Base-by-base conservation (phyloP, 2,797 vertebrate species). In the Holocentrus rufus region DNA sequence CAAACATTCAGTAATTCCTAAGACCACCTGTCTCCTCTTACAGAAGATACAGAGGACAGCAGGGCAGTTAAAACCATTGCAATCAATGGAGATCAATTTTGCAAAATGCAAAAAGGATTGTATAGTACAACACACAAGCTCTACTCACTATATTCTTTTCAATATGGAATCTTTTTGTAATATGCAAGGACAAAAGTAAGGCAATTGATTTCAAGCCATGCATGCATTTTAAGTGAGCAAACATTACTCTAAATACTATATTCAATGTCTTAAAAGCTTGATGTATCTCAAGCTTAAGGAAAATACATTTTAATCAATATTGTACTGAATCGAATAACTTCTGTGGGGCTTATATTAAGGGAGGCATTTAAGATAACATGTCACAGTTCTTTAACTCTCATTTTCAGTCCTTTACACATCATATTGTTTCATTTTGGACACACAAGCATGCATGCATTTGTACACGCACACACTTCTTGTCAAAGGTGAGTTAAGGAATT, bases 11-110 rank as follows among this genome's bases (percentile, higher is more conserved):
- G 61, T 54, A 56, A 76, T 69, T 85, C 62, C 71, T 76, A 86
- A 69, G 62, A 79, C 81, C 84, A 82, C 85, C 82, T 80, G 81
- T 88, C 78, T 90, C 85, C 88, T 89, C 85, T 86, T 83, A 88
- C 76, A 90, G 87, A 83, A 88, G 87, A 91, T 50, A 89, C 72
- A 84, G 81, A 86, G 85, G 86, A 82, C 72, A 77, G 72, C 30
- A 69, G 84, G 72, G 74, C 73, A 76, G 47, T 89, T 88, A 82
- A 84, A 93, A 92, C 92, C 92, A 93, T 93, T 94, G 94, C 70
- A 92, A 93, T 94, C 92, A 94, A 94, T 93, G 93, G 92, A 93
- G 90, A 93, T 93, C 74, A 77, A 87, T 91, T 95, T 94, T 93
- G 93, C 93, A 91, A 90, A 93, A 88, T 91, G 94, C 92, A 94